Percentiles rank a stretch among this genome's conserved stretches.
phyloP scores from a whole-genome alignment of 2,888 invertebrate species.

The Aphidoletes aphidimyza region DNA sequence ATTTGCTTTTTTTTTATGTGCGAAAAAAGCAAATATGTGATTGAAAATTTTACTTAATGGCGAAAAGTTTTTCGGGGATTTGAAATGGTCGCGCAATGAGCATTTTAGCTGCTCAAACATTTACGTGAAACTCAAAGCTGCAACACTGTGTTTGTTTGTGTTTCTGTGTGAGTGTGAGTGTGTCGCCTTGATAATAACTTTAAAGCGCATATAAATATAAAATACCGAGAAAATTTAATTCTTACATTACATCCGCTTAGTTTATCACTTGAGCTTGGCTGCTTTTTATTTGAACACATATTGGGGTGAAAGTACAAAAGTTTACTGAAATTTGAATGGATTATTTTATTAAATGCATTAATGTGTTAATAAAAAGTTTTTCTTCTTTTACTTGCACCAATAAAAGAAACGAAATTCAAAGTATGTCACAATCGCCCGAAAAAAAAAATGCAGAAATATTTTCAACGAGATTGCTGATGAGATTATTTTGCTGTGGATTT shows the following conservation, averaged over 20 bases:
- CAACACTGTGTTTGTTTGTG: background rate
- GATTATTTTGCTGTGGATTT: slow-evolving; percentile 33
- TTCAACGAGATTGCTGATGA: background rate
- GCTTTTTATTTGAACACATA: slow-evolving; percentile 2
- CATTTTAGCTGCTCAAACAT: too few species aligned
- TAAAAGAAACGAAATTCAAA: slow-evolving; percentile 8
- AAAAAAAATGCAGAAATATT: background rate
- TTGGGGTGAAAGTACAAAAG: background rate
- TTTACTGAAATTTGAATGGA: slow-evolving; percentile 6
- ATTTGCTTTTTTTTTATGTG: background rate
- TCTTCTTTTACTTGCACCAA: background rate
- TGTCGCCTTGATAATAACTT: background rate
- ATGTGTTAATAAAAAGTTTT: slow-evolving; percentile 24
- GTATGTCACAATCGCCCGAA: background rate
- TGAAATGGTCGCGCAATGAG: background rate
- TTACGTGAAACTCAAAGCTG: too few species aligned
- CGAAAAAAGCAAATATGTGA: slow-evolving; percentile 18
- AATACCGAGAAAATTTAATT: background rate
- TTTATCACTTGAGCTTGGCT: background rate
- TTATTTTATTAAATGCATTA: slow-evolving; percentile 42
- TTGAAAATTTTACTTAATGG: slow-evolving; percentile 41
- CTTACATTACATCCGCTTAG: background rate
- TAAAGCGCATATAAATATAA: slow-evolving; percentile 29
- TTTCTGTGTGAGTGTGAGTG: background rate
- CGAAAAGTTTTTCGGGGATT: background rate